These are phyloP conservation scores for Synergus gifuensis DNA, from an alignment of 2,888 invertebrate genomes.

Conservation along the genomic window DNA sequence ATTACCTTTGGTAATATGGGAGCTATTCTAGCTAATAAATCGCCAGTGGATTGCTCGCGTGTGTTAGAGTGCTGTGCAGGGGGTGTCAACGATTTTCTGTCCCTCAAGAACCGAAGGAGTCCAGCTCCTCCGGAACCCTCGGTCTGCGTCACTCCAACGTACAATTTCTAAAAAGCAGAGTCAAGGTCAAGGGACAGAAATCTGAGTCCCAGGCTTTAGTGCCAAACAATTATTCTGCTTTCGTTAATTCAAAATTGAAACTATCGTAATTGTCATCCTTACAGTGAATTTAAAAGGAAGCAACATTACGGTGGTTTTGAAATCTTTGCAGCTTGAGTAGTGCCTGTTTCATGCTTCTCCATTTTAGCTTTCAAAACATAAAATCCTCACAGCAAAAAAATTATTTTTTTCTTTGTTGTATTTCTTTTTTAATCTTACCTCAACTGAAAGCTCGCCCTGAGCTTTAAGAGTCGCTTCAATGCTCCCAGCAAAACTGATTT, in stretches of 20 bases:
- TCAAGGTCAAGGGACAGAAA: constrained; percentile 62
- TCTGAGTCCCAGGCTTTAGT: constrained; percentile 6
- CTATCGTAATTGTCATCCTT: not conserved
- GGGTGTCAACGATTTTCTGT: constrained; percentile 69
- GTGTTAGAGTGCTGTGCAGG: constrained; percentile 58
- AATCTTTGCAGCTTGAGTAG: not conserved
- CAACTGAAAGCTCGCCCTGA: constrained; percentile 90
- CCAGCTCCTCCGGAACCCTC: constrained; percentile 77
- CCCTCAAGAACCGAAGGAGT: constrained; percentile 72
- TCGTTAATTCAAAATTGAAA: not conserved
- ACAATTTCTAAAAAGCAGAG: constrained; percentile 82
- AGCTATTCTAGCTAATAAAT: constrained; percentile 80
- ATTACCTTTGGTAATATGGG: constrained; percentile 90
- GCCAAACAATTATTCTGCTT: constrained; percentile 13
- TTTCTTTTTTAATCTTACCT: constrained; percentile 79
- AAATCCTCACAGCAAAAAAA: not conserved
- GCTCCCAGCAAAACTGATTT: constrained; percentile 86
- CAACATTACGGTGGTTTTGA: not conserved
- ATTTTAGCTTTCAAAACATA: not conserved
- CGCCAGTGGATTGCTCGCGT: constrained; percentile 60
- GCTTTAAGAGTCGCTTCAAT: constrained; percentile 89
- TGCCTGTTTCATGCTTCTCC: not conserved
- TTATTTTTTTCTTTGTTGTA: not conserved
- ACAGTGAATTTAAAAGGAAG: not conserved
- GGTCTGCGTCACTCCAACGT: constrained; percentile 82